phyloP scores from a whole-genome alignment of 1,140 invertebrate species.

The Bicyclus anynana region DNA sequence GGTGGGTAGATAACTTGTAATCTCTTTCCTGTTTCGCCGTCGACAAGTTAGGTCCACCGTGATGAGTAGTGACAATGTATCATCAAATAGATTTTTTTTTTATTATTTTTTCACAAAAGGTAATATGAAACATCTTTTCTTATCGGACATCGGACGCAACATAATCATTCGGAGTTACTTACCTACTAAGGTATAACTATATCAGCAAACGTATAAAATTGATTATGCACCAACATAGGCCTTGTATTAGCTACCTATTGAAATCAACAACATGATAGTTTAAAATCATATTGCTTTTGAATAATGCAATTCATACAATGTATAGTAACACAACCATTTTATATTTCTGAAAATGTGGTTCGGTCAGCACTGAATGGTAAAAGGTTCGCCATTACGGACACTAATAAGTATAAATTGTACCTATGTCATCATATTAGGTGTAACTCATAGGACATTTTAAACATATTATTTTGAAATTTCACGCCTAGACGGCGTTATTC shows the following conservation, averaged over 20 bases:
- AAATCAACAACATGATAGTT: too few relatives aligned
- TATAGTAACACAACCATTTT: too few relatives aligned
- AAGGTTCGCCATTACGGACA: too few relatives aligned
- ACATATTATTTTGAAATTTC: too few relatives aligned
- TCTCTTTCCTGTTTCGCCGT: slow-evolving; percentile 22
- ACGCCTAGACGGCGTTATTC: too few relatives aligned
- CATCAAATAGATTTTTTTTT: neutral
- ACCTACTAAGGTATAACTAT: neutral
- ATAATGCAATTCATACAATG: too few relatives aligned
- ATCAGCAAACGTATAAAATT: neutral
- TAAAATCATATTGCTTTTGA: too few relatives aligned
- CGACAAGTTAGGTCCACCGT: neutral
- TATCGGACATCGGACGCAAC: neutral
- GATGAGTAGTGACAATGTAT: neutral
- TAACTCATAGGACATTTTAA: too few relatives aligned
- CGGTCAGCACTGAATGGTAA: too few relatives aligned
- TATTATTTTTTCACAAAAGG: neutral
- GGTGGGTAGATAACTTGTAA: slow-evolving; percentile 26
- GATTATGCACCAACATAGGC: neutral
- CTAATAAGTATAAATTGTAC: too few relatives aligned
- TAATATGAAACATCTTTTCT: neutral
- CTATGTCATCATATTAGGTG: too few relatives aligned
- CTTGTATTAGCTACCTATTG: neutral
- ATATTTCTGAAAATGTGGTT: too few relatives aligned
- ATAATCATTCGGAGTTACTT: neutral